phyloP scores from a whole-genome alignment of 2,797 vertebrate species.

The Betta splendens region DNA sequence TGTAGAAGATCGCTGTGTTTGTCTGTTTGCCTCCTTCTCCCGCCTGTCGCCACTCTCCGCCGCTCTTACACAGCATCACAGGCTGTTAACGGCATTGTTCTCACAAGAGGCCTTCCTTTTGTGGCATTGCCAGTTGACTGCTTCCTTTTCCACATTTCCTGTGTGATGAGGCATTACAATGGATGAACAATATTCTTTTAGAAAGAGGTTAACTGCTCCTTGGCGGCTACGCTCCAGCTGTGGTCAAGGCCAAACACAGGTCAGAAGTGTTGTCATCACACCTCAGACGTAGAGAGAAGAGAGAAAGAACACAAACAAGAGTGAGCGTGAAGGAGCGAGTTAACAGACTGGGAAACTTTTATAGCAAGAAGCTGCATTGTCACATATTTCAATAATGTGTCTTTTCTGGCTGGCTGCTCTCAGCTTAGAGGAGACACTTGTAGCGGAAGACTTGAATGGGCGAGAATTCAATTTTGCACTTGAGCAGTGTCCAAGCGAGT shows the following conservation, averaged over 20 bases:
- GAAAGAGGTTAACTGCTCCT: constrained; percentile 45
- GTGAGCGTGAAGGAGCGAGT: constrained; percentile 7
- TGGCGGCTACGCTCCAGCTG: constrained; percentile 55
- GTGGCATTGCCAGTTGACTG: constrained; percentile 57
- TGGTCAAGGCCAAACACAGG: constrained; percentile 51
- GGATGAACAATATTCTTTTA: constrained; percentile 61
- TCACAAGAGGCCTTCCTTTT: constrained; percentile 51
- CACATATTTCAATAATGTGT: constrained; percentile 73
- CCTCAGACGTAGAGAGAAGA: constrained; percentile 9
- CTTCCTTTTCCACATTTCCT: constrained; percentile 55
- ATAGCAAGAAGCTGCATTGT: constrained; percentile 52
- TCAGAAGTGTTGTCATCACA: constrained; percentile 53
- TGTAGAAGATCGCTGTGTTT: constrained; percentile 37
- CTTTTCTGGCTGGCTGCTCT: constrained; percentile 63
- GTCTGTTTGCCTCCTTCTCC: constrained; percentile 18
- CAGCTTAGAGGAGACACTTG: constrained; percentile 71
- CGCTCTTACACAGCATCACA: constrained; percentile 37
- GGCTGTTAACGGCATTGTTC: constrained; percentile 56
- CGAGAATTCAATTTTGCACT: constrained; percentile 77
- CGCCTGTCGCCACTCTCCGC: constrained; percentile 15
- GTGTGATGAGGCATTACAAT: constrained; percentile 64
- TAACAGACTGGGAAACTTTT: constrained; percentile 38
- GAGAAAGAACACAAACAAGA: background rate
- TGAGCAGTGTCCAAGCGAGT: constrained; percentile 72
- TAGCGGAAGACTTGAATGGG: constrained; percentile 60